phyloP scores from a whole-genome alignment of 2,113 vertebrate species.

The Protobothrops flavoviridis region DNA sequence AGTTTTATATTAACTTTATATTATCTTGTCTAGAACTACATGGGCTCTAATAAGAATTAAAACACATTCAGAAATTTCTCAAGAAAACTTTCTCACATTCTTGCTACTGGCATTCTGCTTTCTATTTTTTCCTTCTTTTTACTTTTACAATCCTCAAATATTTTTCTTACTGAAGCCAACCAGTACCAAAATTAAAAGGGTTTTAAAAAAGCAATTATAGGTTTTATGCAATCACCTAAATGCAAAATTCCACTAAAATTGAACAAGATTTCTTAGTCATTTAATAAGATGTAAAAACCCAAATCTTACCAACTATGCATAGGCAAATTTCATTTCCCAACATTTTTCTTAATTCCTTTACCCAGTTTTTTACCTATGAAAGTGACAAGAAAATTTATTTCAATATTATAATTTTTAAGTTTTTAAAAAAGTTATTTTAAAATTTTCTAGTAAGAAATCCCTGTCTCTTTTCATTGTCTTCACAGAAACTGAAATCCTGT shows the following conservation, averaged over 20 bases:
- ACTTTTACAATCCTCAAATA: neutral
- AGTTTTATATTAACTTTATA: neutral
- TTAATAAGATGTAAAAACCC: slow-evolving; percentile 3
- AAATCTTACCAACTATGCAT: slow-evolving; percentile 97
- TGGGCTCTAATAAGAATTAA: neutral
- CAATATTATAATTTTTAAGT: neutral
- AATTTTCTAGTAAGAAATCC: neutral
- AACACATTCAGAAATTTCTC: neutral
- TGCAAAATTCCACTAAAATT: neutral
- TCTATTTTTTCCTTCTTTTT: neutral
- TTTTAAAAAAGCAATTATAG: neutral
- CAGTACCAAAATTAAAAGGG: neutral
- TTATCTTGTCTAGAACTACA: neutral
- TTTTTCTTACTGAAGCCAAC: neutral
- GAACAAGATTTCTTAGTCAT: neutral
- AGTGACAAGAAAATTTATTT: slow-evolving; percentile 41
- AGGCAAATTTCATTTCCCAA: slow-evolving; percentile 99
- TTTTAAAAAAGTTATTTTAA: neutral
- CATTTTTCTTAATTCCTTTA: slow-evolving; percentile 99
- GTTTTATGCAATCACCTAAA: neutral
- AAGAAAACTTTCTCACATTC: neutral
- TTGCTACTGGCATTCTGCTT: neutral
- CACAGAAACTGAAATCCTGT: neutral
- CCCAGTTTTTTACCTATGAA: slow-evolving; percentile 97
- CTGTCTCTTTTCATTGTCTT: neutral